A percentile compares a stretch with the other conserved stretches of the same genome.
Conservation (phyloP, 2,888 invertebrate genomes). For the Polyploca ridens region DNA sequence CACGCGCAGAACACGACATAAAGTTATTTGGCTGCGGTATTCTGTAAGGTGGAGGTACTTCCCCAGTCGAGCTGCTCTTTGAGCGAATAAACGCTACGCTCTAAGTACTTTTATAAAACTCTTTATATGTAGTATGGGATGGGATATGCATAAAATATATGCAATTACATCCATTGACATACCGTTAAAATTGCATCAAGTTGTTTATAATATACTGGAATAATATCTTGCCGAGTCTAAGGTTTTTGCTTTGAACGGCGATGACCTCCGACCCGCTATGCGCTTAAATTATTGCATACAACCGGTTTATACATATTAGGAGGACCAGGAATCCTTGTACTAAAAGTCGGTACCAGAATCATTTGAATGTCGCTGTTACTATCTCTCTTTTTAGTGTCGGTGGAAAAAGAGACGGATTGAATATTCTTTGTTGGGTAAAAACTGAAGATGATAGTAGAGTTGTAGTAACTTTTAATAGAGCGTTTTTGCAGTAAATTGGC, state of each 20-base stretch:
- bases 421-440: not conserved
- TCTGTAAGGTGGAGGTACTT: no score
- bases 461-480: no score
- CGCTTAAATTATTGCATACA: slow-evolving; percentile 57
- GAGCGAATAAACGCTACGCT: no score
- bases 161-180: not conserved
- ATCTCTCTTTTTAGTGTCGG: not conserved
- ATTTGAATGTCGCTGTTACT: slow-evolving; percentile 1
- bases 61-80: no score
- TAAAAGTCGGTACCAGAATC: not conserved
- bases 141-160: no score
- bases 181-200: not conserved
- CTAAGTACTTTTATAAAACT: no score
- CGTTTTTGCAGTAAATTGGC: no score
- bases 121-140: no score
- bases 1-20: no score
- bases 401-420: not conserved
- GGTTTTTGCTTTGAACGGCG: slow-evolving; percentile 42
- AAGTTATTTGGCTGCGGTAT: no score
- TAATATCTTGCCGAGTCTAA: slow-evolving; percentile 6
- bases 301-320: slow-evolving; percentile 58
- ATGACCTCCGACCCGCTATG: slow-evolving; percentile 57
- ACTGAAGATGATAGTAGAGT: not conserved
- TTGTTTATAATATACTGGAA: slow-evolving; percentile 8
- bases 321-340: slow-evolving; percentile 6